Conservation (phyloP, 2,797 vertebrate genomes). For the Paratrypauchen microcephalus region DNA sequence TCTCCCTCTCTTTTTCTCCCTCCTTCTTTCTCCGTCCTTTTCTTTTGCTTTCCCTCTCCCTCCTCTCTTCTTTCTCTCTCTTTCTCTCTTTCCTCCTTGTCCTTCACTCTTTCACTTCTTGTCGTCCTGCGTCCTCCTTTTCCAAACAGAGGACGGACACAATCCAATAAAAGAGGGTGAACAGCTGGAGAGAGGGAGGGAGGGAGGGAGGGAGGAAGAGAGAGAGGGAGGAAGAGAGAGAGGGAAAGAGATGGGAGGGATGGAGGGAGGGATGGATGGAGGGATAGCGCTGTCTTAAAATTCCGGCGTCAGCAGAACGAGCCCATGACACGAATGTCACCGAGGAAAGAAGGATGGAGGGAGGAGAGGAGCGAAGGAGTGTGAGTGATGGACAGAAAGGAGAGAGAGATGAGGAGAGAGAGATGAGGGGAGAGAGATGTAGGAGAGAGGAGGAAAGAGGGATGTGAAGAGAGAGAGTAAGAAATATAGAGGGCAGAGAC, state of each 20-base stretch:
- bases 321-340: constrained; percentile 73
- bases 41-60: too few species aligned
- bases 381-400: constrained; percentile 14
- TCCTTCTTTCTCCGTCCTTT: too few species aligned
- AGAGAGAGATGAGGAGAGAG: constrained; percentile 7
- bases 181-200: constrained; percentile 63
- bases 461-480: too few species aligned
- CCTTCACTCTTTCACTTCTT: constrained; percentile 27
- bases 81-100: background rate
- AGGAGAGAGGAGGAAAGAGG: background rate
- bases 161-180: constrained; percentile 76
- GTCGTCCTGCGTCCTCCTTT: constrained; percentile 63
- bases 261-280: constrained; percentile 21
- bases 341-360: constrained; percentile 22
- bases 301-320: constrained; percentile 68
- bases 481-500: too few species aligned
- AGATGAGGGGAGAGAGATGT: background rate
- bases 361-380: constrained; percentile 12
- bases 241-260: constrained; percentile 1
- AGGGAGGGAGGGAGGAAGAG: constrained; percentile 42
- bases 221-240: constrained; percentile 10
- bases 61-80: too few species aligned
- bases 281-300: constrained; percentile 38
- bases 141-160: constrained; percentile 75
- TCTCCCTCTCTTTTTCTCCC: too few species aligned